Percentiles rank a stretch among this genome's conserved stretches.
Evolutionary conservation across 1,140 invertebrate genomes (phyloP).

Genomic region (Lycorma delicatula): DNA sequence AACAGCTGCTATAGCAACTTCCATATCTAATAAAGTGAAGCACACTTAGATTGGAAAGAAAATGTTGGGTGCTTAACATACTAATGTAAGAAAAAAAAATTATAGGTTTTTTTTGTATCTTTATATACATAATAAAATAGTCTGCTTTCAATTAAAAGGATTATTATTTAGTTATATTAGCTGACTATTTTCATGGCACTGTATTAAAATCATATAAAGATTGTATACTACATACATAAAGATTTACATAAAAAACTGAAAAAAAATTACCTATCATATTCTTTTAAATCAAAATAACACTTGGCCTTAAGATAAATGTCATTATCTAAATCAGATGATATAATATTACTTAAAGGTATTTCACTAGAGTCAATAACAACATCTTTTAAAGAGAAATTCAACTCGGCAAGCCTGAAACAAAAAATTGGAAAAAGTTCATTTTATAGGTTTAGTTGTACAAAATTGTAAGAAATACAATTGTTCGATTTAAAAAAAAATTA

Average conservation of each 20-base stretch:
- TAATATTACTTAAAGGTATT: conserved; percentile 31
- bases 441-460: not conserved
- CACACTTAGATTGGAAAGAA: too few species aligned
- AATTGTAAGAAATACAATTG: not conserved
- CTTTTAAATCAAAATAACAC: conserved; percentile 84
- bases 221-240: too few species aligned
- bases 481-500: not conserved
- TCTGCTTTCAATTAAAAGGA: not conserved
- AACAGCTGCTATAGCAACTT: too few species aligned
- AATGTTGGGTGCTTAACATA: too few species aligned
- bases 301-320: conserved; percentile 69
- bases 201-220: not conserved
- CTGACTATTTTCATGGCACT: not conserved
- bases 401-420: conserved; percentile 60
- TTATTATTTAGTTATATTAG: not conserved
- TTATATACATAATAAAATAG: not conserved
- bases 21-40: too few species aligned
- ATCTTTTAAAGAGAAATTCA: conserved; percentile 65
- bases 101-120: not conserved
- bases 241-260: too few species aligned
- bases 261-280: conserved; percentile 67
- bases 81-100: not conserved
- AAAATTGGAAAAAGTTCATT: conserved; percentile 14
- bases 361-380: conserved; percentile 45
- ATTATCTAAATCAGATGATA: conserved; percentile 47